These are phyloP conservation scores for Palythoa heliodiscus DNA, from an alignment of 92 coral and sea anemone species.

Conservation along the genomic window DNA sequence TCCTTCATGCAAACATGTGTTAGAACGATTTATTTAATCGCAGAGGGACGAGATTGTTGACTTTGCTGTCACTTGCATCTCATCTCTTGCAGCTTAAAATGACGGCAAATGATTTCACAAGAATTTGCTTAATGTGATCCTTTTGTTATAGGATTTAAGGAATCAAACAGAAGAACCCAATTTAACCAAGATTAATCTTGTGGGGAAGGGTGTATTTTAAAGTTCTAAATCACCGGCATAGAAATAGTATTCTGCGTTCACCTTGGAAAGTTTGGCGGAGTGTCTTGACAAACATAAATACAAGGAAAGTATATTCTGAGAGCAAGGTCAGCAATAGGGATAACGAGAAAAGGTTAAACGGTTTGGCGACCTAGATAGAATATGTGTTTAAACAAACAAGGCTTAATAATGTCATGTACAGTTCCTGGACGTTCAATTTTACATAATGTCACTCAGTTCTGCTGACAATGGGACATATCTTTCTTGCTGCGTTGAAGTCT, in stretches of 20 bases:
- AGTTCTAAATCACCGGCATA: not conserved
- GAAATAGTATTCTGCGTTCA: not conserved
- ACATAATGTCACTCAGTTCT: constrained; percentile 23
- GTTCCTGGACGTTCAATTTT: not conserved
- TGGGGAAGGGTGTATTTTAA: not conserved
- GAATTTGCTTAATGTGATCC: constrained; percentile 28
- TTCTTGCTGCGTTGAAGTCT: not conserved
- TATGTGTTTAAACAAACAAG: constrained; percentile 21
- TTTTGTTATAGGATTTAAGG: constrained; percentile 31
- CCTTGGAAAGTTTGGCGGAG: not conserved
- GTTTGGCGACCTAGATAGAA: constrained; percentile 31
- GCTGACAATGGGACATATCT: not conserved
- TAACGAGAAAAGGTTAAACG: constrained; percentile 44
- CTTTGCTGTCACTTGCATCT: constrained; percentile 33
- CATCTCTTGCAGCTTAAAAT: constrained; percentile 11
- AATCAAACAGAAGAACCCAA: constrained; percentile 2
- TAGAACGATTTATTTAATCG: constrained; percentile 25
- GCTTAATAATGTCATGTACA: not conserved
- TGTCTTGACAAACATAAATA: constrained; percentile 23
- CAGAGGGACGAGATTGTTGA: constrained; percentile 16
- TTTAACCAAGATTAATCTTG: not conserved
- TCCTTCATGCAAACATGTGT: constrained; percentile 31
- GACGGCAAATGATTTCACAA: constrained; percentile 28
- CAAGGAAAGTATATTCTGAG: not conserved
- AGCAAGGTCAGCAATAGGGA: constrained; percentile 33